These are phyloP conservation scores for Drosophila koepferae DNA, from an alignment of 2,888 invertebrate genomes.

Conservation along the genomic window DNA sequence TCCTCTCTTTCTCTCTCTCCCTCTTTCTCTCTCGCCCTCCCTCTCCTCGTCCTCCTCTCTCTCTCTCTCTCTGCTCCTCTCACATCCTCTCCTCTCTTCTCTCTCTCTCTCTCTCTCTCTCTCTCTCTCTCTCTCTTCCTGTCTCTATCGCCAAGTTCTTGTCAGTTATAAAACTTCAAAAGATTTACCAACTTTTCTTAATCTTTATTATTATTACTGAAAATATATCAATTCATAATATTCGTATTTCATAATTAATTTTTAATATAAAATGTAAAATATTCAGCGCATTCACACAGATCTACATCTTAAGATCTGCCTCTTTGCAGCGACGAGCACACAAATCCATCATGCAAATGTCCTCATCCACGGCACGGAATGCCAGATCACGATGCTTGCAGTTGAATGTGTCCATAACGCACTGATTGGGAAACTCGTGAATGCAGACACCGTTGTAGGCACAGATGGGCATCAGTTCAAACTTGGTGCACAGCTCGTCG, in stretches of 20 bases:
- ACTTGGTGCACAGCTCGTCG: conserved; percentile 77
- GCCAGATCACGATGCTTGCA: conserved; percentile 72
- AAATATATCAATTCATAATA: background rate
- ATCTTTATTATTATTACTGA: background rate
- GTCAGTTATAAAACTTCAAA: background rate
- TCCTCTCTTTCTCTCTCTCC: no score
- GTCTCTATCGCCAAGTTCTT: no score
- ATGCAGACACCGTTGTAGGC: conserved; percentile 77
- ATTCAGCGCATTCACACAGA: background rate
- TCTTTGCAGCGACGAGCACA: conserved; percentile 64
- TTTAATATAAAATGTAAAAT: background rate
- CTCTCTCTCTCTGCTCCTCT: background rate
- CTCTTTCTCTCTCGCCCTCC: no score
- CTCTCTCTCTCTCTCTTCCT: background rate
- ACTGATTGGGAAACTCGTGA: conserved; percentile 81
- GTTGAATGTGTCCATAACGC: conserved; percentile 80
- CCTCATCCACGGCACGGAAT: conserved; percentile 71
- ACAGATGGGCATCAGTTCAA: conserved; percentile 76
- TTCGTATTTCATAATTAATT: background rate
- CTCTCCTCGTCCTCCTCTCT: no score
- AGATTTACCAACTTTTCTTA: background rate
- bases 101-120: no score
- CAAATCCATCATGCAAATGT: conserved; percentile 60
- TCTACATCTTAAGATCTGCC: conserved; percentile 54
- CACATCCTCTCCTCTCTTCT: no score